Percentiles rank a stretch among this genome's conserved stretches.
These are phyloP conservation scores for Lathamus discolor DNA, from an alignment of 2,113 vertebrate genomes.

Conservation along the genomic window DNA sequence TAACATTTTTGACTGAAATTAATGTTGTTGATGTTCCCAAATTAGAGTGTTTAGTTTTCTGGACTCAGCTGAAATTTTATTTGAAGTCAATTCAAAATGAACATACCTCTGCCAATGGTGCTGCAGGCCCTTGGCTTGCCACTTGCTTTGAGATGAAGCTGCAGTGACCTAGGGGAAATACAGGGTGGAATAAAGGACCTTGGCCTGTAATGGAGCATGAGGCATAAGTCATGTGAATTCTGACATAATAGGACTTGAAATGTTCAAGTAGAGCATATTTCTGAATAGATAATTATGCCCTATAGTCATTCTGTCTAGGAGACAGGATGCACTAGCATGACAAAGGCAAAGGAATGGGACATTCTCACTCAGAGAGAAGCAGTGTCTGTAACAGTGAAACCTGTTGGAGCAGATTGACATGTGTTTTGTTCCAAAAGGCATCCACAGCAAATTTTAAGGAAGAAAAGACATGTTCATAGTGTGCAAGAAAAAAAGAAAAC, in stretches of 20 bases:
- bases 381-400: neutral
- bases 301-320: neutral
- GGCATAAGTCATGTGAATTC: neutral
- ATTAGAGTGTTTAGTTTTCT: neutral
- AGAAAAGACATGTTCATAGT: neutral
- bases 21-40: neutral
- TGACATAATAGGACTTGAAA: neutral
- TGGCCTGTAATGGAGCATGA: neutral
- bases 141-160: neutral
- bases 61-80: neutral
- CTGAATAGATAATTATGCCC: neutral
- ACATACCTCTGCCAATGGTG: neutral
- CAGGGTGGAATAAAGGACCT: neutral
- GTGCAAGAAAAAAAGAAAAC: neutral
- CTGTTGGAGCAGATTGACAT: neutral
- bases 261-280: neutral
- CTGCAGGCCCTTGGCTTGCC: neutral
- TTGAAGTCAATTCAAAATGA: conserved; percentile 12
- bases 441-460: neutral
- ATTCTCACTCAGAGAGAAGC: neutral
- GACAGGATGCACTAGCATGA: neutral
- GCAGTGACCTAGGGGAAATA: neutral
- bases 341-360: neutral
- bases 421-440: neutral
- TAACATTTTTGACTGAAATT: conserved; percentile 1